Conservation (phyloP, 1,140 invertebrate species). For the Aleiodes sp. region DNA sequence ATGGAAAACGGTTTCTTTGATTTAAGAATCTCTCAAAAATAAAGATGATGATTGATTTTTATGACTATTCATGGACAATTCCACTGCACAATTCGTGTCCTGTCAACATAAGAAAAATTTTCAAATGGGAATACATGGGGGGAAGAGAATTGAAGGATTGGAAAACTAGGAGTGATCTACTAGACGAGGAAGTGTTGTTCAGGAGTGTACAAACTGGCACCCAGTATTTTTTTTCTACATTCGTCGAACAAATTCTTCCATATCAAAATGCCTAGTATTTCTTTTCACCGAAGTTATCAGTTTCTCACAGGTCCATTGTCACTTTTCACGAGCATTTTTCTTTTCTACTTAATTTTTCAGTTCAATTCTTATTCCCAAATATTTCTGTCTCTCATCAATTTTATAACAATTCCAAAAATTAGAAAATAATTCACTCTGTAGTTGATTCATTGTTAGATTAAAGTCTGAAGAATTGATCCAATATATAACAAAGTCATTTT, state of each 20-base stretch:
- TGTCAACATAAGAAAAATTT: conserved; percentile 19
- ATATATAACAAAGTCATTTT: neutral
- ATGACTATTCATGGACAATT: too few relatives aligned
- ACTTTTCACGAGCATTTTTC: neutral
- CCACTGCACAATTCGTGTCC: neutral
- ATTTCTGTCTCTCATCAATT: conserved; percentile 8
- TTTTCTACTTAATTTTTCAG: neutral
- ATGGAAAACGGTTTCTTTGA: conserved; percentile 13
- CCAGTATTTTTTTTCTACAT: neutral
- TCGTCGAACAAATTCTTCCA: too few relatives aligned
- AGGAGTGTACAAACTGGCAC: neutral
- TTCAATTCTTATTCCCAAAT: conserved; percentile 29
- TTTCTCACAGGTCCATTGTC: neutral
- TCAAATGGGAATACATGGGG: neutral
- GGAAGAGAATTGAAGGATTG: neutral
- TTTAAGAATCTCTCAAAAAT: neutral
- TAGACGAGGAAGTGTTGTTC: neutral
- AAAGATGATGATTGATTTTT: neutral
- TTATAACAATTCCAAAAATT: neutral
- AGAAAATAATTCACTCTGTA: neutral
- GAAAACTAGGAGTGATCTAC: conserved; percentile 1
- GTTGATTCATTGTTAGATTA: neutral
- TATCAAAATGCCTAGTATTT: too few relatives aligned
- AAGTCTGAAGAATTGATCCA: neutral
- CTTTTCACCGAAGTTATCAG: neutral